Conservation (phyloP, 2,113 vertebrate species). For the Phodopus roborovskii region DNA sequence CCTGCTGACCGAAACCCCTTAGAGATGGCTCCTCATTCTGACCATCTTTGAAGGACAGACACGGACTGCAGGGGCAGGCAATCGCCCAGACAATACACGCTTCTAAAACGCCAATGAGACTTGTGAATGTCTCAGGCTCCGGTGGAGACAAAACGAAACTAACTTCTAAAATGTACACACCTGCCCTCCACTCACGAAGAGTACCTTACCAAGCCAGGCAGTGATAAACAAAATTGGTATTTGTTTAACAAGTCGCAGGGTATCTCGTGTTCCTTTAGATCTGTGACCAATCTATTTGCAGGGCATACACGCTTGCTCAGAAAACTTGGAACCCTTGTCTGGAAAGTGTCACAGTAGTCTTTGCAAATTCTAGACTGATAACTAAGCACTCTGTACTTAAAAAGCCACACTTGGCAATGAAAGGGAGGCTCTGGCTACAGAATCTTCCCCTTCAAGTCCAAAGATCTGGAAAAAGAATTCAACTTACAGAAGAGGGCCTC, state of each 20-base stretch:
- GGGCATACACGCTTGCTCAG: not conserved
- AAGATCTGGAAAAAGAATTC: constrained; percentile 39
- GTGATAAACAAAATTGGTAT: not conserved
- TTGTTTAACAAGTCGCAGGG: not conserved
- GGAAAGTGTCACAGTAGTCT: not conserved
- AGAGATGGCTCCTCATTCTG: not conserved
- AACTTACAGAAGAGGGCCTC: constrained; percentile 25
- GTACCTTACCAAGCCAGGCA: not conserved
- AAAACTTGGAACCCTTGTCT: not conserved
- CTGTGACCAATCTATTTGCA: not conserved
- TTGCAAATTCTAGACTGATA: constrained; percentile 16
- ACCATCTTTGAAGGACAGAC: not conserved
- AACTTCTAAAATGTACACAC: not conserved
- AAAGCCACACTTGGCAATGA: constrained; percentile 44
- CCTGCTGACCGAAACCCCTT: not conserved
- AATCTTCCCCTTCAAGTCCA: not conserved
- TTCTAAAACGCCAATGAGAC: not conserved
- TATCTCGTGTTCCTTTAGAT: not conserved
- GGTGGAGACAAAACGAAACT: not conserved
- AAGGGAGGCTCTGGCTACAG: not conserved
- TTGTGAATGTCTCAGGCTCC: not conserved
- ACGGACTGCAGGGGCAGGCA: not conserved
- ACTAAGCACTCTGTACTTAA: not conserved
- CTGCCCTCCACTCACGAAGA: not conserved
- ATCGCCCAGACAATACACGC: not conserved